phyloP scores from a whole-genome alignment of 2,113 vertebrate genomes.

The Bos indicus region DNA sequence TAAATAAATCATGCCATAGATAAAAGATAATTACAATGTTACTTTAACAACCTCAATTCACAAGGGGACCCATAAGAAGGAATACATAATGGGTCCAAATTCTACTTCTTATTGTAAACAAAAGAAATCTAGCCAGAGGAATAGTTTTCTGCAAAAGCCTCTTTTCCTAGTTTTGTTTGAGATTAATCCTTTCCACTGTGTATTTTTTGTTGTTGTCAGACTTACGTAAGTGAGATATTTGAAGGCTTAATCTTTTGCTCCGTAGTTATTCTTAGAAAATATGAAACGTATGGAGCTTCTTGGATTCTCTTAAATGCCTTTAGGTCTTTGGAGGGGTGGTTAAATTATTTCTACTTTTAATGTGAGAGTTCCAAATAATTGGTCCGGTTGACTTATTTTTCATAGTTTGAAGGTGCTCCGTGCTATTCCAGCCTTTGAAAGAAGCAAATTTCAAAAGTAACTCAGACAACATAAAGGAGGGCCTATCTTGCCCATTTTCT shows the following conservation, averaged over 20 bases:
- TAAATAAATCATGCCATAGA: slow-evolving; percentile 59
- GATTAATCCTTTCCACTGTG: slow-evolving; percentile 52
- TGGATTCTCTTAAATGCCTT: slow-evolving; percentile 45
- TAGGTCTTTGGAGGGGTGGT: neutral
- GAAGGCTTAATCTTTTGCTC: slow-evolving; percentile 62
- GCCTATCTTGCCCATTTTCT: neutral
- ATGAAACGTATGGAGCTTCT: slow-evolving; percentile 5
- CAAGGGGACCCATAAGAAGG: neutral
- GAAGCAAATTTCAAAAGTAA: slow-evolving; percentile 36
- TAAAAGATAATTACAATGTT: slow-evolving; percentile 61
- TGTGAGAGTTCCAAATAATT: slow-evolving; percentile 45
- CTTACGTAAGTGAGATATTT: slow-evolving; percentile 61
- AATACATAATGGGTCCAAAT: slow-evolving; percentile 41
- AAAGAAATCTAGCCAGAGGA: slow-evolving; percentile 41
- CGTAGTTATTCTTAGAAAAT: slow-evolving; percentile 58
- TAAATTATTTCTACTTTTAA: slow-evolving; percentile 47
- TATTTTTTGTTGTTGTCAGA: slow-evolving; percentile 57
- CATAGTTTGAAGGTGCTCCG: neutral
- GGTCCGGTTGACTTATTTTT: slow-evolving; percentile 25
- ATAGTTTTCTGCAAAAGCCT: slow-evolving; percentile 39
- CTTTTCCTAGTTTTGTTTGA: slow-evolving; percentile 45
- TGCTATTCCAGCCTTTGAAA: slow-evolving; percentile 31
- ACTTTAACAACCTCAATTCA: slow-evolving; percentile 48
- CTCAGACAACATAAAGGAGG: slow-evolving; percentile 13
- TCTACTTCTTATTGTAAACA: slow-evolving; percentile 59